Evolutionary conservation across 2,888 invertebrate species (phyloP), one percentile per base, ranked within the genome.

Genomic region (Andrena camellia): DNA sequence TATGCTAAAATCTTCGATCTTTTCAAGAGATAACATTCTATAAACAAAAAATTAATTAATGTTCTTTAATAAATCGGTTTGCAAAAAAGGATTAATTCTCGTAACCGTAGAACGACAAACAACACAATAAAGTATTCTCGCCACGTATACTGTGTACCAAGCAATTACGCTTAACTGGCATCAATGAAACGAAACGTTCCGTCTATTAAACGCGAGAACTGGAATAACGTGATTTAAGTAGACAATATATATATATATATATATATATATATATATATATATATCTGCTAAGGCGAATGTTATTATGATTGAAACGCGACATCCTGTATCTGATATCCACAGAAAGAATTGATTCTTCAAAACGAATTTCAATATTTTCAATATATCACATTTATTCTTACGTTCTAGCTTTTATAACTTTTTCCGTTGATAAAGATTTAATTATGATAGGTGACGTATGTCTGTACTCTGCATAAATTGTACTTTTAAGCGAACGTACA

Each of bases 141-240:
- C n/a, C 48, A 48, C 10, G 29, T 29, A 17, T 7, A 26, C 6
- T 10, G 77, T 84, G 63, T 52, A 50, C 64, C 72, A 74, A 80
- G 42, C 83, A 92, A 90, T 92, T 91, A 88, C 67, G 75, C 82
- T 87, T 90, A 92, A 93, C 88, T 91, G 88, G 83, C 89, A 88
- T 85, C 89, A 92, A 91, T 93, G 87, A 88, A 92, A 91, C 81
- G 91, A 91, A 93, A 91, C 83, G 83, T 77, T 86, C 81, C 82
- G 81, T 86, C 86, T 86, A 87, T 85, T 85, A 78, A 72, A 63
- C 74, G 31, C 50, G 50, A 71, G 73, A 59, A 42, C 23, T 33
- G 71, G 31, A 57, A 23, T 59, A 77, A 71, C 81, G 29, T 66
- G 71, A 80, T 81, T 80, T 31, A 52, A 83, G 59, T 67, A 54